Base-by-base conservation (phyloP, 2,888 invertebrate genomes). In the Euproctis similis region DNA sequence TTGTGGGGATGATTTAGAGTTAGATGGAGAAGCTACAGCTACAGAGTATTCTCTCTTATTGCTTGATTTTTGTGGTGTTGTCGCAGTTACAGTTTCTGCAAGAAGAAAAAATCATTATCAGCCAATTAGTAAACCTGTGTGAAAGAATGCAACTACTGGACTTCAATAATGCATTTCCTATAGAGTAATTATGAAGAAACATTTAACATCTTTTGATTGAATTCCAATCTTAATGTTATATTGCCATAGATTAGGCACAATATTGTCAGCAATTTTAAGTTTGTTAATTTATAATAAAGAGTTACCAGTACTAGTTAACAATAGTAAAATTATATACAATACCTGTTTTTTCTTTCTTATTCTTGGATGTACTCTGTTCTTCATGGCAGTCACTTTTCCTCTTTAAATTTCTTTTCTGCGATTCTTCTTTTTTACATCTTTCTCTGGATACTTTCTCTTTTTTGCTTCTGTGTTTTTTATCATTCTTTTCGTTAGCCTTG, bases 321-420 rank as follows among this genome's bases (percentile, higher is more conserved):
- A n/a, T n/a, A n/a, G n/a, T n/a, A n/a, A n/a, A n/a, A n/a, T n/a
- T n/a, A n/a, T n/a, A n/a, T n/a, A n/a, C n/a, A n/a, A 24, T 48
- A 80, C 81, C 80, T 44, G 59, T 60, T 49, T 59, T 74, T 11
- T 42, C 43, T 41, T 58, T 69, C 36, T 69, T 34, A n/a, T 24
- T 67, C 25, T 46, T 64, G 1, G 47, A 44, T 18, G 55, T 36
- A 17, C 39, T 58, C 16, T 57, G 62, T 18, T 57, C 59, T 28
- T 46, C 37, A 16, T 26, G 17, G 11, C 49, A 48, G 46, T 73
- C 73, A 46, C 70, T 74, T 59, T 73, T 81, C 27, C 80, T 59
- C 43, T 82, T 82, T 10, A 62, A 43, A 23, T 43, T 44, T 35
- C 62, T 75, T 38, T 59, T 74, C 17, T 49, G 46, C 7, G 34